Evolutionary conservation across 2,113 vertebrate species (phyloP).

Genomic region (Empidonax traillii): DNA sequence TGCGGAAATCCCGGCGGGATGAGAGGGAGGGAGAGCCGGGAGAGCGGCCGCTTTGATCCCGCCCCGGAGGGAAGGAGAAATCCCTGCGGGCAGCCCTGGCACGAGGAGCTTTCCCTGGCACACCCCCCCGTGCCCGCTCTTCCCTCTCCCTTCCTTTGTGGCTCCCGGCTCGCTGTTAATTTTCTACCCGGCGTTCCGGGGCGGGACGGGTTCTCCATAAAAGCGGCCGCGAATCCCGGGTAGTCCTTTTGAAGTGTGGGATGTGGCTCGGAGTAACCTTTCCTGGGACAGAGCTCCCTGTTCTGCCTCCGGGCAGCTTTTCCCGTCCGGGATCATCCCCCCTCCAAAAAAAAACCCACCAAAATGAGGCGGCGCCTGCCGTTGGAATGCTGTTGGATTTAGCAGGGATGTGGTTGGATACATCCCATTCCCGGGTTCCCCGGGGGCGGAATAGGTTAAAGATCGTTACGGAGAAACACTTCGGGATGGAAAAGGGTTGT

Average conservation of each 20-base stretch:
- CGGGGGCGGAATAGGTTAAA: not conserved
- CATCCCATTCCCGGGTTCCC: rapidly evolving
- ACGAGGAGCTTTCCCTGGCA: no score
- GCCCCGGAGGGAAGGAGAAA: not conserved
- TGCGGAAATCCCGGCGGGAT: rapidly evolving
- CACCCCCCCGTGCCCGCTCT: not conserved
- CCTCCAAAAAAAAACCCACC: not conserved
- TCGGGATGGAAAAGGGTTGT: not conserved
- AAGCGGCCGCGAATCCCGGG: not conserved
- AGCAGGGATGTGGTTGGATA: no score
- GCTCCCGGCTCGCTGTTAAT: not conserved
- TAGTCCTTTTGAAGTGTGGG: not conserved
- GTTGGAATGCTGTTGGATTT: rapidly evolving
- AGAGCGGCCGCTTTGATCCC: not conserved
- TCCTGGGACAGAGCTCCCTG: not conserved
- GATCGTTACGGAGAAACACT: not conserved
- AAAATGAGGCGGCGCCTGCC: not conserved
- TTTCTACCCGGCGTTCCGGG: not conserved
- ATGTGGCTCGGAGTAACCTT: not conserved
- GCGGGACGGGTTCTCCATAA: not conserved
- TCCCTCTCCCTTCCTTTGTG: not conserved
- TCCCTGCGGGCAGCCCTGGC: not conserved
- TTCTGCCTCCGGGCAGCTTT: not conserved
- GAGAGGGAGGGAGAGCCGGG: not conserved
- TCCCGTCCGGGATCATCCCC: rapidly evolving